These are phyloP conservation scores for Octodon degus DNA, from an alignment of 2,113 vertebrate species.

Conservation along the genomic window DNA sequence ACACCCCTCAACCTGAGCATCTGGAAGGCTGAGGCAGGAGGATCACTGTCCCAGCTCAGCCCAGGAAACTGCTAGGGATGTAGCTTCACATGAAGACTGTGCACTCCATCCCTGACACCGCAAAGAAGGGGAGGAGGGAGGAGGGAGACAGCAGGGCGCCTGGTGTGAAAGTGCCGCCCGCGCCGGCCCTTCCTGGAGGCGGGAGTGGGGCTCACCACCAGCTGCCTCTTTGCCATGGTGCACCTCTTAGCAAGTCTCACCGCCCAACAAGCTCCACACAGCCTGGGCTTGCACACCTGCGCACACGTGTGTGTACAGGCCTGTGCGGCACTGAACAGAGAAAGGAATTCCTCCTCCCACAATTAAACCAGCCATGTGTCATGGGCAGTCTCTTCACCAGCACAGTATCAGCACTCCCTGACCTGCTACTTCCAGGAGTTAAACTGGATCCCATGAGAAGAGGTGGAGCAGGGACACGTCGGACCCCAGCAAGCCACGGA, in stretches of 20 bases:
- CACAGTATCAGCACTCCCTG: not conserved
- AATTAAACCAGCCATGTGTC: not conserved
- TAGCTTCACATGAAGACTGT: not conserved
- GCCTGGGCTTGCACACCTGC: not conserved
- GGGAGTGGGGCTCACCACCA: not conserved
- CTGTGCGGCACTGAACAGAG: not conserved
- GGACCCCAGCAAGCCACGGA: not conserved
- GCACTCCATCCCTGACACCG: not conserved
- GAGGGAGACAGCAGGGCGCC: not conserved
- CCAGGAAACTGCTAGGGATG: not conserved
- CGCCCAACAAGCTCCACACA: not conserved
- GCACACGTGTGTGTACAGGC: no score
- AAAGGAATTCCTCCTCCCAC: not conserved
- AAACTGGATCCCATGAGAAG: not conserved
- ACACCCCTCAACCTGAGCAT: not conserved
- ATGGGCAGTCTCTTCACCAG: not conserved
- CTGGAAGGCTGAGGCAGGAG: not conserved
- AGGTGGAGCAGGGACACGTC: not conserved
- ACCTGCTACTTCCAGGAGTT: not conserved
- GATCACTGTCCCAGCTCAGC: not conserved
- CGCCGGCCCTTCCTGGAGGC: not conserved
- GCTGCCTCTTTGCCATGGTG: accelerated
- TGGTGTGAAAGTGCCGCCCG: not conserved
- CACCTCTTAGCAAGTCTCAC: not conserved
- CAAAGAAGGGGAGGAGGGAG: not conserved